These are phyloP conservation scores for Drosophila meridiana DNA, from an alignment of 2,888 invertebrate genomes.

Conservation along the genomic window DNA sequence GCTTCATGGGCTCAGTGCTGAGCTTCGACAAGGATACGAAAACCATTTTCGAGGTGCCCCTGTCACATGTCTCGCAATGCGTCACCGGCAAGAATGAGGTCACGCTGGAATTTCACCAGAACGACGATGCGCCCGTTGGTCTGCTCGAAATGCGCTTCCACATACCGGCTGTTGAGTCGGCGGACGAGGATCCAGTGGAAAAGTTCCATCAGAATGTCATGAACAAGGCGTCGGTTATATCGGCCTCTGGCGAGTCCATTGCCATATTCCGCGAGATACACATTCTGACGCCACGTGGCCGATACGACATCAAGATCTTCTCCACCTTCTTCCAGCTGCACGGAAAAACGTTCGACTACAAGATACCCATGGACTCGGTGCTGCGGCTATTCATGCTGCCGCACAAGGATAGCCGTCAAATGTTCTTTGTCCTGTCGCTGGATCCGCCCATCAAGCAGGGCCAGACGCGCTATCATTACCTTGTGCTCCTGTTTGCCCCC, in stretches of 20 bases:
- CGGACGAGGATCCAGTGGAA: conserved; percentile 96
- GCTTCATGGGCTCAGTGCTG: conserved; percentile 94
- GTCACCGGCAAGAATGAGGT: conserved; percentile 99
- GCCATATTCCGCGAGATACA: conserved; percentile 98
- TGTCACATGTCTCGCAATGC: conserved; percentile 98
- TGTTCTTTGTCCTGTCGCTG: conserved; percentile 98
- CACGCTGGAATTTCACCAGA: conserved; percentile 98
- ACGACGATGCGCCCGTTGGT: conserved; percentile 98
- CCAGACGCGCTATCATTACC: conserved; percentile 98
- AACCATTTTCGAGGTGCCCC: conserved; percentile 97
- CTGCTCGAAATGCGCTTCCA: conserved; percentile 99
- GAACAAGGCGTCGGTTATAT: conserved; percentile 98
- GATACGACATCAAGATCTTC: conserved; percentile 97
- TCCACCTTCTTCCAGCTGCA: conserved; percentile 96
- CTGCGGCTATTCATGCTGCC: conserved; percentile 96
- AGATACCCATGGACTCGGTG: conserved; percentile 99
- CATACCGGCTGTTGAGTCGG: conserved; percentile 95
- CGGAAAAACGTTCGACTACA: conserved; percentile 99
- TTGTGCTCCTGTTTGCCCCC: conserved; percentile 96
- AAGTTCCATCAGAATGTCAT: conserved; percentile 99
- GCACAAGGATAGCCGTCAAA: conserved; percentile 98
- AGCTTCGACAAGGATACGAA: conserved; percentile 93
- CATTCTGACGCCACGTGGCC: conserved; percentile 97
- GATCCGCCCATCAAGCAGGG: conserved; percentile 99
- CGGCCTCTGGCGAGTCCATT: conserved; percentile 98